Evolutionary conservation across 1,140 invertebrate species (phyloP).

Genomic region (Oncopeltus fasciatus): DNA sequence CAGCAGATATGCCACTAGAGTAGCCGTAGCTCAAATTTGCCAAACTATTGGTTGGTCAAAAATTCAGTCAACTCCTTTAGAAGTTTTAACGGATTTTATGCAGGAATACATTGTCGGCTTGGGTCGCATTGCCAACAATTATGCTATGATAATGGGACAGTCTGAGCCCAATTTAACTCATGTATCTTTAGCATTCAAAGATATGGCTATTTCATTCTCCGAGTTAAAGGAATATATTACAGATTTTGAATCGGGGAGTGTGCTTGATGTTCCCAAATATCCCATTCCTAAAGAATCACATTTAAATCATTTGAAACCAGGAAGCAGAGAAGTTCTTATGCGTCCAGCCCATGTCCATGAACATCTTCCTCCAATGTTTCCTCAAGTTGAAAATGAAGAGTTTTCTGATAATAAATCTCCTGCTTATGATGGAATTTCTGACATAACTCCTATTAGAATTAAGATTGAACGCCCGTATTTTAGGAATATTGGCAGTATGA

Average conservation of each 20-base stretch:
- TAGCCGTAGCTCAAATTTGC: too few species aligned
- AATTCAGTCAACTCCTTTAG: constrained; percentile 70
- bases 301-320: constrained; percentile 84
- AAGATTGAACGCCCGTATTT: too few species aligned
- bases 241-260: constrained; percentile 64
- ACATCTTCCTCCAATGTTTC: constrained; percentile 80
- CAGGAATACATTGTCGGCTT: constrained; percentile 66
- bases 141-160: constrained; percentile 51
- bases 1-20: too few species aligned
- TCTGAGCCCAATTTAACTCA: constrained; percentile 76
- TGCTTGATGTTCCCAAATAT: constrained; percentile 53
- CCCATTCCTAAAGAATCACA: constrained; percentile 61
- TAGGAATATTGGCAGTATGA: too few species aligned
- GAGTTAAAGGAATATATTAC: constrained; percentile 79
- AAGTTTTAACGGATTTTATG: constrained; percentile 76
- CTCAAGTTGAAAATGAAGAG: constrained; percentile 56
- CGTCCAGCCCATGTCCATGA: constrained; percentile 81
- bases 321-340: constrained; percentile 78
- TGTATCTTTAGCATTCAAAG: constrained; percentile 68
- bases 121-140: constrained; percentile 49
- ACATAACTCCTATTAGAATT: too few species aligned
- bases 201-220: constrained; percentile 62
- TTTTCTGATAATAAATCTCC: too few species aligned
- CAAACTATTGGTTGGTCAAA: too few species aligned
- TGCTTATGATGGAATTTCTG: too few species aligned